Conservation (phyloP, 2,888 invertebrate genomes). For the Metopia argyrocephala region DNA sequence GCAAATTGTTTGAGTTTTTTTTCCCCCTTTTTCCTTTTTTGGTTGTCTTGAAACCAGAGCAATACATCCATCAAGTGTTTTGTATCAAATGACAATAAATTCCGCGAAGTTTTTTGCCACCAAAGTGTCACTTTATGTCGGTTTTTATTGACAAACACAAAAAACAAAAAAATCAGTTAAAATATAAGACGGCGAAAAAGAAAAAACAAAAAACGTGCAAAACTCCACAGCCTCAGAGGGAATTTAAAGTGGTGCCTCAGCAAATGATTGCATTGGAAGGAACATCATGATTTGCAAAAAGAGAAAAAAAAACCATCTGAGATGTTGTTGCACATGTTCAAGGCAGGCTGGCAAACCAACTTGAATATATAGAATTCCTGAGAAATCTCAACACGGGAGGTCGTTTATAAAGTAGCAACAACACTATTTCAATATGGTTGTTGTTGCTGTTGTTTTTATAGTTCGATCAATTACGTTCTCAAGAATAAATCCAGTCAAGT, state of each 20-base stretch:
- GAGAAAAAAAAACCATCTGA: constrained; percentile 64
- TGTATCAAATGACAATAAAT: constrained; percentile 59
- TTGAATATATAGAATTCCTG: constrained; percentile 71
- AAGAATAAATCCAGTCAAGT: constrained; percentile 50
- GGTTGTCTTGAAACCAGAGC: background rate
- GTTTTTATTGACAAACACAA: constrained; percentile 56
- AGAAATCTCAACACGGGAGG: constrained; percentile 75
- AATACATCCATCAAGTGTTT: constrained; percentile 59
- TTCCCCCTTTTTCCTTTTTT: background rate
- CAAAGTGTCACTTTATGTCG: constrained; percentile 60
- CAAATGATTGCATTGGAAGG: constrained; percentile 45
- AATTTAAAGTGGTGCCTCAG: constrained; percentile 43
- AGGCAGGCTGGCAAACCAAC: constrained; percentile 27
- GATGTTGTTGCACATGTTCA: constrained; percentile 58
- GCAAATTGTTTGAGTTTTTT: background rate
- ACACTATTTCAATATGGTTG: background rate
- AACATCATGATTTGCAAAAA: constrained; percentile 52
- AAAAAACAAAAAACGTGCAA: constrained; percentile 46
- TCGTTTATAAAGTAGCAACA: constrained; percentile 52
- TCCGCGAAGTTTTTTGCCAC: constrained; percentile 60
- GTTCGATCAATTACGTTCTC: constrained; percentile 62
- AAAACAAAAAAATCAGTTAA: constrained; percentile 59
- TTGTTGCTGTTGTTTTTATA: background rate
- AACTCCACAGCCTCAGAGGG: background rate
- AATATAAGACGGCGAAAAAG: constrained; percentile 14